Evolutionary conservation across 2,113 vertebrate genomes (phyloP).

Genomic region (Pseudonaja textilis): DNA sequence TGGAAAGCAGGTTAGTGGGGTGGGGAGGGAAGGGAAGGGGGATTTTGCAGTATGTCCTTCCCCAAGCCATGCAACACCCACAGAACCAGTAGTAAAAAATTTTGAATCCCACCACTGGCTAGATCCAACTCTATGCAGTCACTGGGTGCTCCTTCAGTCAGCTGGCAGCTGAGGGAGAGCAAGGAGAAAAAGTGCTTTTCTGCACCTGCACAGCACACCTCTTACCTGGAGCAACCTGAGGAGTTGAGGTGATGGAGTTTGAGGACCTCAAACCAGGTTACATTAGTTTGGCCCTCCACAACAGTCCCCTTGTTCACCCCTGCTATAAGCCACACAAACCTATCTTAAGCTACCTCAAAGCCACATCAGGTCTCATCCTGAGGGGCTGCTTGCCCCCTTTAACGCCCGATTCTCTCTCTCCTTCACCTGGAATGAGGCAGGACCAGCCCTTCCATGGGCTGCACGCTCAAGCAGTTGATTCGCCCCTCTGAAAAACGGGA

Average conservation of each 20-base stretch:
- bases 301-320: not conserved
- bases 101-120: no score
- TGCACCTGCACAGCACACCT: no score
- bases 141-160: no score
- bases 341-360: not conserved
- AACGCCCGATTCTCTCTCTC: accelerated
- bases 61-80: no score
- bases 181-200: not conserved
- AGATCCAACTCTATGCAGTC: not conserved
- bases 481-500: slow-evolving; percentile 78
- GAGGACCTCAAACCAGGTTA: not conserved
- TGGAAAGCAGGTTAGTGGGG: no score
- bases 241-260: not conserved
- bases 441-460: slow-evolving; percentile 79
- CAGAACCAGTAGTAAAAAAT: no score
- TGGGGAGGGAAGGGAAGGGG: no score
- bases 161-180: not conserved
- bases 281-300: not conserved
- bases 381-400: accelerated
- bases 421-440: slow-evolving; percentile 75
- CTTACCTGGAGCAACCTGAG: not conserved
- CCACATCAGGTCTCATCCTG: not conserved
- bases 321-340: not conserved
- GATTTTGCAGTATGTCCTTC: no score
- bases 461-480: slow-evolving; percentile 62